A percentile compares a stretch with the other conserved stretches of the same genome.
Conservation (phyloP, 2,113 vertebrate species). For the Cavia porcellus region DNA sequence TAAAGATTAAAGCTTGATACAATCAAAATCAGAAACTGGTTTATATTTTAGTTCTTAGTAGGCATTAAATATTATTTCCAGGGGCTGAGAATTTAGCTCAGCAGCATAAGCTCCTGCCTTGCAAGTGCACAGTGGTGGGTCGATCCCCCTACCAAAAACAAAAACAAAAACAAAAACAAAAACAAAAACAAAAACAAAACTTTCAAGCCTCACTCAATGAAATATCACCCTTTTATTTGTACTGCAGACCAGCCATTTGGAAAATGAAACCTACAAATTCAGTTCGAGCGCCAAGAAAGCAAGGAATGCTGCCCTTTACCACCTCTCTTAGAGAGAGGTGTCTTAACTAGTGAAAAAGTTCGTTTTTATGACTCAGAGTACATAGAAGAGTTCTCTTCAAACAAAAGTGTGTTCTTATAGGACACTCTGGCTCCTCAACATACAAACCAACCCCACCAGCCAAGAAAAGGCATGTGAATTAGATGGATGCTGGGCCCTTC, state of each 20-base stretch:
- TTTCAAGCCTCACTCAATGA: neutral
- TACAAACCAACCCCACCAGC: neutral
- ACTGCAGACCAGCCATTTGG: neutral
- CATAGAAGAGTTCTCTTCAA: slow-evolving; percentile 41
- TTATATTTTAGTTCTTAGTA: slow-evolving; percentile 20
- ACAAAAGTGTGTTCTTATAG: neutral
- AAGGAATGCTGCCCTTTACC: neutral
- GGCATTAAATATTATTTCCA: slow-evolving; percentile 40
- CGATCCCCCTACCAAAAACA: too few species aligned
- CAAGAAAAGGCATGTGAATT: neutral
- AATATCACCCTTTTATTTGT: neutral
- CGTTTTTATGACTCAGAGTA: neutral
- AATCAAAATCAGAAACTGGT: slow-evolving; percentile 46
- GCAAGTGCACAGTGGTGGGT: too few species aligned
- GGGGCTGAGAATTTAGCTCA: too few species aligned
- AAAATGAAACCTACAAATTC: neutral
- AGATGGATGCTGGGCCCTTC: neutral
- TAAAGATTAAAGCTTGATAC: slow-evolving; percentile 59
- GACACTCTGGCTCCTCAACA: neutral
- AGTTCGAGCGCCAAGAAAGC: neutral
- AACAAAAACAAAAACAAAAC: too few species aligned
- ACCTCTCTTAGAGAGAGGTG: neutral
- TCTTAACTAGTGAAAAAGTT: neutral
- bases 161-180: too few species aligned
- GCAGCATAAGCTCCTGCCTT: too few species aligned